Percentiles rank a stretch among this genome's conserved stretches.
phyloP scores from a whole-genome alignment of 2,113 vertebrate genomes.

The Caranx ignobilis region DNA sequence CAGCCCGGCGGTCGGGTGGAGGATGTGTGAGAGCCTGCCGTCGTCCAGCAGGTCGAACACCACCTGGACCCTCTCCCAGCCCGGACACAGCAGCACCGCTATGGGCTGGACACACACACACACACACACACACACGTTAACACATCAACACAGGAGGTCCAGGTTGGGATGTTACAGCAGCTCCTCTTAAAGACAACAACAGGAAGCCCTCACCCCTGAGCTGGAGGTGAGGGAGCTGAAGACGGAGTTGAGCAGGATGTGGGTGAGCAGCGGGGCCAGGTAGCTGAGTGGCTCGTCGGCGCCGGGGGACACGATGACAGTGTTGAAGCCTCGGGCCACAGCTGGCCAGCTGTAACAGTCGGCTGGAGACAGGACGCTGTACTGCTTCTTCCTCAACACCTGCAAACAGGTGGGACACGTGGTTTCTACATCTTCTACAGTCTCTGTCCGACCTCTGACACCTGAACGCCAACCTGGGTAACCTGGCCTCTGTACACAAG shows the following conservation, averaged over 20 bases:
- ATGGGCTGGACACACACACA: constrained; percentile 83
- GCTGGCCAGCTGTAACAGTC: constrained; percentile 91
- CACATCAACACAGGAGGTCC: not conserved
- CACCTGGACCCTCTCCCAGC: constrained; percentile 90
- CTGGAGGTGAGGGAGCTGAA: constrained; percentile 61
- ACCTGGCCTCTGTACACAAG: too few species aligned
- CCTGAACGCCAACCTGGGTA: too few species aligned
- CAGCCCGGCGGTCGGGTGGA: constrained; percentile 84
- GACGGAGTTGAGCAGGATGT: constrained; percentile 82
- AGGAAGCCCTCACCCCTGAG: constrained; percentile 83
- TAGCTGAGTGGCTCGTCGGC: constrained; percentile 88
- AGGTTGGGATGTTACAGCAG: not conserved
- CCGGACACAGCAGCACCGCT: constrained; percentile 90
- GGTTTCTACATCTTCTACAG: too few species aligned
- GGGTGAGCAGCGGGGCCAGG: constrained; percentile 88
- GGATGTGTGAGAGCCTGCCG: constrained; percentile 54
- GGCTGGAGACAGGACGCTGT: constrained; percentile 74
- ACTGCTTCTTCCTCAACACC: constrained; percentile 81
- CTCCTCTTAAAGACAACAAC: not conserved
- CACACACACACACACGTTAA: constrained; percentile 5
- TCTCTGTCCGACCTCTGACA: too few species aligned
- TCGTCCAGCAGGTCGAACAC: constrained; percentile 86
- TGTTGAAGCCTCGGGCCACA: constrained; percentile 87
- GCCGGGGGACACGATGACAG: constrained; percentile 83
- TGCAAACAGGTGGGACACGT: constrained; percentile 60